Conservation (phyloP, 2,888 invertebrate species). For the Helleia helle region DNA sequence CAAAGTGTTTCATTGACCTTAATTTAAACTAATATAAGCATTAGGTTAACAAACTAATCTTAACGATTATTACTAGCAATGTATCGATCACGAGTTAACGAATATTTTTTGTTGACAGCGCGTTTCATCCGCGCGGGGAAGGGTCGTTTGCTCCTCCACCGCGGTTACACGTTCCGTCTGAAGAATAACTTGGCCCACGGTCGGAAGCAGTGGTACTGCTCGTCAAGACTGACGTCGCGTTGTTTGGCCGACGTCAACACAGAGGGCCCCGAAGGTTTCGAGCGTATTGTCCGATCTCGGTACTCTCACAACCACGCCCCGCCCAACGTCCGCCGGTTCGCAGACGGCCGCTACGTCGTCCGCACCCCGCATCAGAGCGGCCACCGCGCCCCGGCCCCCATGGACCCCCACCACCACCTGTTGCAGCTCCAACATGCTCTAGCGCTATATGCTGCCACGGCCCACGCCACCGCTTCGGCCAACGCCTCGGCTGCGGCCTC, state of each 20-base stretch:
- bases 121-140: constrained; percentile 68
- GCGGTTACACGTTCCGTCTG: constrained; percentile 65
- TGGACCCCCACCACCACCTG: constrained; percentile 64
- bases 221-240: constrained; percentile 61
- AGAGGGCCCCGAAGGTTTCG: constrained; percentile 66
- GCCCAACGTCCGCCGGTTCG: constrained; percentile 64
- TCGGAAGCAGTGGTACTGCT: constrained; percentile 69
- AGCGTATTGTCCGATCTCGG: constrained; percentile 64
- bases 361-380: constrained; percentile 68
- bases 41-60: no score
- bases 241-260: constrained; percentile 67
- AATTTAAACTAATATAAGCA: no score
- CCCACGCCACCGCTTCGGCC: constrained; percentile 58
- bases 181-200: constrained; percentile 69
- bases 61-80: no score
- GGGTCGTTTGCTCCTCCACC: constrained; percentile 58
- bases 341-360: constrained; percentile 64
- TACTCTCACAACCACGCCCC: constrained; percentile 67
- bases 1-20: background rate
- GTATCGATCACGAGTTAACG: constrained; percentile 14
- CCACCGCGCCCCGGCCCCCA: constrained; percentile 60
- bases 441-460: constrained; percentile 61
- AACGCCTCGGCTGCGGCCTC: constrained; percentile 38
- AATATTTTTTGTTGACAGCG: constrained; percentile 36
- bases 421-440: constrained; percentile 64